These are phyloP conservation scores for Hiodon tergisus DNA, from an alignment of 2,113 vertebrate species.

Conservation along the genomic window DNA sequence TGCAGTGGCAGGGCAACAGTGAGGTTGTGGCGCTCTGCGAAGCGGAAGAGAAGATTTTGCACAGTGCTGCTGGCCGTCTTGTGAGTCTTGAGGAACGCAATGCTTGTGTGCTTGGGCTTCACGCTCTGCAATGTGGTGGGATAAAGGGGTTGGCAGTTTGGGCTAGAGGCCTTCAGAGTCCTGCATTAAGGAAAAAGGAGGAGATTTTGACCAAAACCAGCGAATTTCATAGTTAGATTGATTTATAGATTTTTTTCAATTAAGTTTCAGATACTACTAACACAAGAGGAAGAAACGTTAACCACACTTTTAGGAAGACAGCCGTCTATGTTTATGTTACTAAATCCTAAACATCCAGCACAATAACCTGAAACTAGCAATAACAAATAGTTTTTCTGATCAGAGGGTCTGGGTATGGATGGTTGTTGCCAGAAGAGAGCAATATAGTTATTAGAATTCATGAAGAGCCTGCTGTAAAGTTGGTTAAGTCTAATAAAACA, in stretches of 20 bases:
- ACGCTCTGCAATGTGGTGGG: slow-evolving; percentile 32
- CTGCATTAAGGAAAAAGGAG: slow-evolving; percentile 39
- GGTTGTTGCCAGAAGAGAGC: too few relatives aligned
- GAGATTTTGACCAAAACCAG: neutral
- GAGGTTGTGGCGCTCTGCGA: slow-evolving; percentile 76
- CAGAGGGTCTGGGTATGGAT: too few relatives aligned
- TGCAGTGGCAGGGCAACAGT: slow-evolving; percentile 73
- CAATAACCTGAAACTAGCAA: too few relatives aligned
- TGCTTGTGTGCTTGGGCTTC: slow-evolving; percentile 65
- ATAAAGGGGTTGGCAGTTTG: slow-evolving; percentile 44
- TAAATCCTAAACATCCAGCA: too few relatives aligned
- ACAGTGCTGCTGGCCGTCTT: slow-evolving; percentile 80
- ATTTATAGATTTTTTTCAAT: neutral
- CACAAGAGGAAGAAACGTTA: too few relatives aligned
- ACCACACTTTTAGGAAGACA: too few relatives aligned
- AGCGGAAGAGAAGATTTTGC: slow-evolving; percentile 83
- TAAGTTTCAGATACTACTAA: neutral
- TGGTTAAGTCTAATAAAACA: too few relatives aligned
- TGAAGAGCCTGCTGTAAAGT: too few relatives aligned
- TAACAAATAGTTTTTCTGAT: too few relatives aligned
- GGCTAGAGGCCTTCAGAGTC: slow-evolving; percentile 56
- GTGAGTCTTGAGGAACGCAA: slow-evolving; percentile 84
- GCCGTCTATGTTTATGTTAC: too few relatives aligned
- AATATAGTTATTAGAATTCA: too few relatives aligned
- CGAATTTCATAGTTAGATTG: neutral